phyloP scores from a whole-genome alignment of 2,113 vertebrate species.

The Montifringilla adamsi region DNA sequence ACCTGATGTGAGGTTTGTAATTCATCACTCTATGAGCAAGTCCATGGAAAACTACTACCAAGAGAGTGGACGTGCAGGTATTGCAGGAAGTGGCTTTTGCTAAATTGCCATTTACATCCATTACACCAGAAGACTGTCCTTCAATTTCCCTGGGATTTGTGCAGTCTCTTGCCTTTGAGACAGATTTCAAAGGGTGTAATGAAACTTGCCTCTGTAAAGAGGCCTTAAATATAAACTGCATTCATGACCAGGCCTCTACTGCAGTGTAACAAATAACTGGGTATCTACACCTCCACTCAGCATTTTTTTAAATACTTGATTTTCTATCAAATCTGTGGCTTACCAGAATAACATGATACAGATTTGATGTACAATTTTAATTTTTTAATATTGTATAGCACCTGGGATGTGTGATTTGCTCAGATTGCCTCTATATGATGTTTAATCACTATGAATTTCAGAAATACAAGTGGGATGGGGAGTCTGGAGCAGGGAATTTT shows the following conservation, averaged over 20 bases:
- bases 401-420: background rate
- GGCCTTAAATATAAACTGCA: background rate
- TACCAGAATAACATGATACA: background rate
- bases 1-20: conserved; percentile 91
- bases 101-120: background rate
- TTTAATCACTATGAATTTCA: background rate
- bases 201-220: background rate
- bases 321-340: background rate
- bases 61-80: conserved; percentile 97
- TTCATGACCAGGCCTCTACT: background rate
- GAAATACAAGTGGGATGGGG: background rate
- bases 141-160: background rate
- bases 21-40: conserved; percentile 97
- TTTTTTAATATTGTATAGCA: background rate
- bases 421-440: background rate
- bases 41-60: conserved; percentile 99
- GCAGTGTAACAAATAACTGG: background rate
- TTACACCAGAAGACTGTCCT: background rate
- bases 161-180: background rate
- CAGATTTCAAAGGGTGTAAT: background rate
- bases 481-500: background rate
- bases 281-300: background rate
- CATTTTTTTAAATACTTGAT: background rate
- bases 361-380: background rate
- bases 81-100: background rate